Percentiles rank a stretch among this genome's conserved stretches.
These are phyloP conservation scores for Oreochromis niloticus DNA, from an alignment of 2,113 vertebrate species.

Conservation along the genomic window DNA sequence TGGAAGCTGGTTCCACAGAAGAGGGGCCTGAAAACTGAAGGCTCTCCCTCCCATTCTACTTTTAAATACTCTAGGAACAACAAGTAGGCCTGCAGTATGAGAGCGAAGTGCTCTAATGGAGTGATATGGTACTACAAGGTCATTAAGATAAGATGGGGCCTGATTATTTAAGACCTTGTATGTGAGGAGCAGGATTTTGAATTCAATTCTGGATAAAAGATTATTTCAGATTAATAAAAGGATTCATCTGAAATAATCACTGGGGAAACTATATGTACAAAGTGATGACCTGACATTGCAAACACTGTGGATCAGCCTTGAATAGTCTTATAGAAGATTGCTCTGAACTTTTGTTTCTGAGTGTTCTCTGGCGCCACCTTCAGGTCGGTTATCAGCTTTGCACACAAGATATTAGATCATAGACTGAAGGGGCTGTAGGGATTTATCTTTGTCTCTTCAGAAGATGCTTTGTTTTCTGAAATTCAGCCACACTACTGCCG, in stretches of 20 bases:
- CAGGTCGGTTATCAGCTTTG: neutral
- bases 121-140: neutral
- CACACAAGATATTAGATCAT: neutral
- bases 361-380: neutral
- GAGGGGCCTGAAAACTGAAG: neutral
- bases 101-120: accelerated
- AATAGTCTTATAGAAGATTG: neutral
- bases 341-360: neutral
- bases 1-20: neutral
- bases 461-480: neutral
- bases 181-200: neutral
- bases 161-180: neutral
- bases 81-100: accelerated
- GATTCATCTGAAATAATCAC: neutral
- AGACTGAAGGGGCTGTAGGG: neutral
- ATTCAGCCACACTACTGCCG: neutral
- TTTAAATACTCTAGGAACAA: neutral
- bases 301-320: neutral
- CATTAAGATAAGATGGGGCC: neutral
- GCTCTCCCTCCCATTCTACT: neutral
- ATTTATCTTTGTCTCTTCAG: neutral
- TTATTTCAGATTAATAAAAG: neutral
- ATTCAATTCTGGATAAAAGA: neutral
- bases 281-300: neutral
- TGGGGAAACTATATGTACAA: neutral